Base-by-base conservation (phyloP, 2,113 vertebrate genomes). In the Apteryx mantelli region DNA sequence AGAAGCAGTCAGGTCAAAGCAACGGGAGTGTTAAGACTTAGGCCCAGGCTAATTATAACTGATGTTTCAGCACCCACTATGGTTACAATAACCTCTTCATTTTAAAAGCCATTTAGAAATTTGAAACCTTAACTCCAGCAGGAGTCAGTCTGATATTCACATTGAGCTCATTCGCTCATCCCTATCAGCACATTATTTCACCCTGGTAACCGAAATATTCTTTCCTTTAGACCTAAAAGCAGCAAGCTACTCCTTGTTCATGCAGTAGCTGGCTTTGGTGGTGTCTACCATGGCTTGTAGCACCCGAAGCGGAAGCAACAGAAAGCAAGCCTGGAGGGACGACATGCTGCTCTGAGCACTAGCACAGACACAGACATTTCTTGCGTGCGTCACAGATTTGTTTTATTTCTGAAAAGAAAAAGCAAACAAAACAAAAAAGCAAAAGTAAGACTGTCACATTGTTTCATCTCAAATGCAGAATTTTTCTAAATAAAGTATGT, bases 321-420 rank as follows among this genome's bases (percentile, higher is more conserved):
- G 20, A 50, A 66, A 25, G 19, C 36, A 76, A 71, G n/a, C 32
- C 78, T 22, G 13, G 19, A 44, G 50, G 38, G 48, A 42, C 38
- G 65, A 16, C 15, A 40, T 5, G 15, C 12, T 11, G 63, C 79
- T 80, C 53, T 8, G 1, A 17, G 63, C 20, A 14, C 60, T 19
- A 52, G 36, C 61, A 86, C 11, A 8, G 8, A 6, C 3, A 34
- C 3, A 34, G 42, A 77, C 53, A 34, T n/a, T 26, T 22, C 25
- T 22, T 17, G 0, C 1, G 0, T 7, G 36, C 36, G 13, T 4
- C 65, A 42, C 15, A 9, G 20, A 12, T 5, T 34, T 40, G 32
- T 3, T 65, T 25, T 13, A 4, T 44, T 68, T n/a, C 48, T 32
- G 2, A 64, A 50, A 69, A 82, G 42, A 8, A 50, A 85, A 44